Percentiles rank a stretch among this genome's conserved stretches.
phyloP scores from a whole-genome alignment of 2,113 vertebrate genomes.

The Pithys albifrons region DNA sequence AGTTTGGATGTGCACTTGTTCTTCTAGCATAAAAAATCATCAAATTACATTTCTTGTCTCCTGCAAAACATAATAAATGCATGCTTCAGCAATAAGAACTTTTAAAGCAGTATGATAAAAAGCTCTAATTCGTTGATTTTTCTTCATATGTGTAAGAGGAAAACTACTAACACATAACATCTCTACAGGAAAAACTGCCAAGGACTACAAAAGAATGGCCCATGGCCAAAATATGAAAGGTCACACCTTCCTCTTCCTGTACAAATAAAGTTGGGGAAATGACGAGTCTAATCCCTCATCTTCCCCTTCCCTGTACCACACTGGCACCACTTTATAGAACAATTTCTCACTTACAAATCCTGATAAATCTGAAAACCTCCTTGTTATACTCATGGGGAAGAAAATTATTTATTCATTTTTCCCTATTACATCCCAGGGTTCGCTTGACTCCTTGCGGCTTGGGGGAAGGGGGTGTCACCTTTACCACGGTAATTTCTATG shows the following conservation, averaged over 20 bases:
- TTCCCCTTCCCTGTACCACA: background rate
- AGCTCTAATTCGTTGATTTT: background rate
- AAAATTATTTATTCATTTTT: background rate
- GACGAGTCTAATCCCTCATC: background rate
- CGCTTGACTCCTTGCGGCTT: background rate
- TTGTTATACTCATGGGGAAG: accelerated
- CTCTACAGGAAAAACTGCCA: background rate
- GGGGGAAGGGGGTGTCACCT: accelerated
- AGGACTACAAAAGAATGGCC: background rate
- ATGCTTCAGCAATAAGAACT: background rate
- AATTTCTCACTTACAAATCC: background rate
- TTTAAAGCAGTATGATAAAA: background rate
- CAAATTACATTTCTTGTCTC: conserved; percentile 71
- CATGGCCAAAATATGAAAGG: background rate
- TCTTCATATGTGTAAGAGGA: background rate
- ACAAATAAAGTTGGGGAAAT: background rate
- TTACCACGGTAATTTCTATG: background rate
- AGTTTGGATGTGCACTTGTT: conserved; percentile 61
- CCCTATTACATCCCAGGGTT: background rate
- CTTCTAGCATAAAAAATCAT: conserved; percentile 70
- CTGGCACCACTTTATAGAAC: background rate
- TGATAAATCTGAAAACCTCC: background rate
- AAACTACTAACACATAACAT: background rate
- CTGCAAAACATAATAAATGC: conserved; percentile 57
- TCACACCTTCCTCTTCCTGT: conserved; percentile 46